Evolutionary conservation across 2,113 vertebrate species (phyloP).

Genomic region (Psittacus erithacus): DNA sequence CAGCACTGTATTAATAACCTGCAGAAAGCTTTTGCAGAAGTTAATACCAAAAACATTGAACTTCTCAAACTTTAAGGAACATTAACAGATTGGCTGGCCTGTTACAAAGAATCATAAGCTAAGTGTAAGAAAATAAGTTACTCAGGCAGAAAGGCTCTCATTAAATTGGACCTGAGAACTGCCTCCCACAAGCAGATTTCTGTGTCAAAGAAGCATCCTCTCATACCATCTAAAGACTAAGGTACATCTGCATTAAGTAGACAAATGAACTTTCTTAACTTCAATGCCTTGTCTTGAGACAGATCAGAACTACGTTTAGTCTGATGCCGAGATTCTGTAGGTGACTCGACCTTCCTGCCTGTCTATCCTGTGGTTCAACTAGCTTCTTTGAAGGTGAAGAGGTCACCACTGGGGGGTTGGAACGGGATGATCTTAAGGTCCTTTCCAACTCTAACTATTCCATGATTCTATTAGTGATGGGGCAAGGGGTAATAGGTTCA

Average conservation of each 20-base stretch:
- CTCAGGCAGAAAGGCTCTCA: neutral
- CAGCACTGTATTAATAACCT: neutral
- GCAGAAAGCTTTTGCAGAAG: neutral
- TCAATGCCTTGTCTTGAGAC: neutral
- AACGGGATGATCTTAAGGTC: too few relatives aligned
- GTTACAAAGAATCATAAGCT: neutral
- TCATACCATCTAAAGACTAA: neutral
- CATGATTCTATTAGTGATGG: too few relatives aligned
- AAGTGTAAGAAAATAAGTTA: neutral
- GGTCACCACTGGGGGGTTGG: neutral
- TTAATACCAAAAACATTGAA: neutral
- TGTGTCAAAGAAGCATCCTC: neutral
- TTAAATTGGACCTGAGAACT: neutral
- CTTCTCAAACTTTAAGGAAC: neutral
- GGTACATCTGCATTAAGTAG: neutral
- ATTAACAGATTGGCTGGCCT: neutral
- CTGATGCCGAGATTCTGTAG: neutral
- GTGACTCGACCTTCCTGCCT: neutral
- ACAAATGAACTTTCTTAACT: neutral
- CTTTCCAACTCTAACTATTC: too few relatives aligned
- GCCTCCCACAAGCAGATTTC: neutral
- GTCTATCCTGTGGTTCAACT: neutral
- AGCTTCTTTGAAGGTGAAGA: neutral
- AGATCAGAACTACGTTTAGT: neutral
- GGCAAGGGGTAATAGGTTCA: too few relatives aligned